Percentiles rank a stretch among this genome's conserved stretches.
Conservation (phyloP, 2,797 vertebrate species). For the Neopelma chrysocephalum region DNA sequence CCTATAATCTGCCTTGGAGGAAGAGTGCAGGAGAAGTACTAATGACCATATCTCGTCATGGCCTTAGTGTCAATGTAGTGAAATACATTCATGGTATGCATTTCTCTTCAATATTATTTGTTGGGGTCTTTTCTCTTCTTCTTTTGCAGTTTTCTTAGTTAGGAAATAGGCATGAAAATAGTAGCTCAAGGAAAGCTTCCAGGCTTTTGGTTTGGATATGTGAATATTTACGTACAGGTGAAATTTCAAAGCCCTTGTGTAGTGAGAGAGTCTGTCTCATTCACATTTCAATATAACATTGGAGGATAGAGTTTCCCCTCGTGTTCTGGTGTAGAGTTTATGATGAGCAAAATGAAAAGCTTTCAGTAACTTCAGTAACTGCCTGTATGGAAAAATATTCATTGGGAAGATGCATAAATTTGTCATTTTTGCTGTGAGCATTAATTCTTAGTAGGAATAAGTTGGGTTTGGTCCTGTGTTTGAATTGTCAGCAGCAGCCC, state of each 20-base stretch:
- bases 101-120: neutral
- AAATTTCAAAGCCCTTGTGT: neutral
- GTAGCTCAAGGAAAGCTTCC: neutral
- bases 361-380: neutral
- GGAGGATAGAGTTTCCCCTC: neutral
- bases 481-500: neutral
- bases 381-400: neutral
- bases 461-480: neutral
- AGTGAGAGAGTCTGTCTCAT: neutral
- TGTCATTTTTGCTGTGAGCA: neutral
- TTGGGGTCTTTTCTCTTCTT: neutral
- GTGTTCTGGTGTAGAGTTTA: neutral
- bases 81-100: constrained; percentile 95
- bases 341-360: neutral
- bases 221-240: neutral
- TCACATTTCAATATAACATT: neutral
- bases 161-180: neutral
- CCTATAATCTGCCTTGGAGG: constrained; percentile 97
- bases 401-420: neutral
- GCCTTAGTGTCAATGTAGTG: constrained; percentile 97
- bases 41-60: constrained; percentile 95
- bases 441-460: neutral
- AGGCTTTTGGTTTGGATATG: neutral
- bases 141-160: neutral
- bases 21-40: constrained; percentile 97